Conservation (phyloP, 2,113 vertebrate genomes). For the Eurypyga helias region DNA sequence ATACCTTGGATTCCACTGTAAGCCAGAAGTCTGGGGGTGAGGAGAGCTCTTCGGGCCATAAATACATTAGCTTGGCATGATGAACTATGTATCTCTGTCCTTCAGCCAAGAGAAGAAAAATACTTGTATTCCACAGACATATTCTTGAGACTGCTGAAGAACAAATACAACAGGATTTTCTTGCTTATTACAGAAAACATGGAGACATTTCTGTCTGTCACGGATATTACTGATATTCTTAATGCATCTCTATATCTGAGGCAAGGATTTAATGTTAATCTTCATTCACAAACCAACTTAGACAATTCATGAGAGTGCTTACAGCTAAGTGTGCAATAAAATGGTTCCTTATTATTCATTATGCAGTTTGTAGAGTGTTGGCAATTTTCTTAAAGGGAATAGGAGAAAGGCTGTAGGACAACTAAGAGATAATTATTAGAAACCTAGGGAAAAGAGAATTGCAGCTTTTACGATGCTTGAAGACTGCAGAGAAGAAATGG, state of each 20-base stretch:
- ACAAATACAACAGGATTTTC: neutral
- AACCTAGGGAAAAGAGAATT: neutral
- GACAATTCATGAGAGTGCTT: neutral
- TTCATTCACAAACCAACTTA: neutral
- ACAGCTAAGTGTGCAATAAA: neutral
- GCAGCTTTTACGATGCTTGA: neutral
- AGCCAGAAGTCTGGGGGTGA: constrained; percentile 36
- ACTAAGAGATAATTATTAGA: neutral
- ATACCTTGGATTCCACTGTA: constrained; percentile 45
- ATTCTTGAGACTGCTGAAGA: neutral
- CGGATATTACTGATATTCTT: neutral
- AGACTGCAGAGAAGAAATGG: neutral
- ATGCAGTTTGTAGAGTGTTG: neutral
- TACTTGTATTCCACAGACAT: neutral
- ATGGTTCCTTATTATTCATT: neutral
- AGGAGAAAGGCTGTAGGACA: neutral
- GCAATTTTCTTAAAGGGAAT: neutral
- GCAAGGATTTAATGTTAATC: neutral
- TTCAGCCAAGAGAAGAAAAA: neutral
- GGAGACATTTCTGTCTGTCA: neutral
- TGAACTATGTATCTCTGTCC: neutral
- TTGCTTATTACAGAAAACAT: neutral
- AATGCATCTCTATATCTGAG: neutral
- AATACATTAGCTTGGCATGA: neutral
- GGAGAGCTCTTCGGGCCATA: neutral